These are phyloP conservation scores for Drosophila ochracea DNA, from an alignment of 2,888 invertebrate genomes.

Conservation along the genomic window DNA sequence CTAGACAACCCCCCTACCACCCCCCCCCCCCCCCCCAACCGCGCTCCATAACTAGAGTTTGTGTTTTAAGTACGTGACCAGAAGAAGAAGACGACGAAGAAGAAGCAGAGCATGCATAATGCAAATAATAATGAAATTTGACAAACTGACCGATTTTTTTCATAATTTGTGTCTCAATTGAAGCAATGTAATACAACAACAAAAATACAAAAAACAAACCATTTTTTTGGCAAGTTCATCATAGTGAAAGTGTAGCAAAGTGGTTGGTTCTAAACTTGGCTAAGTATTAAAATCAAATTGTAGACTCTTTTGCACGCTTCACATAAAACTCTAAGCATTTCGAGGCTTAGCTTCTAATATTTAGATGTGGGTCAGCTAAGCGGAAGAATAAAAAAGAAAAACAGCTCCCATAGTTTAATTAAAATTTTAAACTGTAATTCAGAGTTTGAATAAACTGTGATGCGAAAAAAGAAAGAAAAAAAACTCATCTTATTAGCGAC, in stretches of 20 bases:
- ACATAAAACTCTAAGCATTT: background rate
- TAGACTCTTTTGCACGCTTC: background rate
- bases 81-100: background rate
- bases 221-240: background rate
- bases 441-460: background rate
- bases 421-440: background rate
- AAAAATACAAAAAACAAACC: background rate
- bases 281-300: background rate
- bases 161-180: background rate
- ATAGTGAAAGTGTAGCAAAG: background rate
- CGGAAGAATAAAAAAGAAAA: background rate
- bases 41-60: background rate
- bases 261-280: background rate
- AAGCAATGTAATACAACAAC: background rate
- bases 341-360: background rate
- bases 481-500: background rate
- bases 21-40: too few species aligned
- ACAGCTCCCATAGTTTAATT: background rate
- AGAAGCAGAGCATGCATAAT: slow-evolving; percentile 10
- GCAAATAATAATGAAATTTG: slow-evolving; percentile 16
- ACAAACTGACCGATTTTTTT: background rate
- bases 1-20: background rate
- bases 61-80: slow-evolving; percentile 27
- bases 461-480: background rate
- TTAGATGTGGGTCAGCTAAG: background rate